A percentile compares a stretch with the other conserved stretches of the same genome.
Evolutionary conservation across 1,140 invertebrate species (phyloP).

Genomic region (Homarus americanus): DNA sequence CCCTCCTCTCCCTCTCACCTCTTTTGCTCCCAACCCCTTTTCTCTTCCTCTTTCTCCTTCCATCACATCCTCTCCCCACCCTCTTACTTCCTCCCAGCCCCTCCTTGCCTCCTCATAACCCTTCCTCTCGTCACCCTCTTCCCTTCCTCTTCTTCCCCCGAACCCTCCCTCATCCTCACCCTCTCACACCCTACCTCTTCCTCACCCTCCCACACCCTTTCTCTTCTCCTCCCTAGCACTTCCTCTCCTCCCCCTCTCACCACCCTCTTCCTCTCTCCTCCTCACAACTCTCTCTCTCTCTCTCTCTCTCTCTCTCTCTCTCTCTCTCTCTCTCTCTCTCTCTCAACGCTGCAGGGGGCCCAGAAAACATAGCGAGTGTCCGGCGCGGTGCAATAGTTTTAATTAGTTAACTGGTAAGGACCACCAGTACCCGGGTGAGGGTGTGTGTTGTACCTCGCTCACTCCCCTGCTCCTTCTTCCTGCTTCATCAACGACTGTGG

Average conservation of each 20-base stretch:
- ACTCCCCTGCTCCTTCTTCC: not conserved
- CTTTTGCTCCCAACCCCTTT: too few relatives aligned
- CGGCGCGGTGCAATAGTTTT: not conserved
- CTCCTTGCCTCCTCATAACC: too few relatives aligned
- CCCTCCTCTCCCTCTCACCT: too few relatives aligned
- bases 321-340: too few relatives aligned
- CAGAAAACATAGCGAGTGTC: not conserved
- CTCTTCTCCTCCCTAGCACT: not conserved
- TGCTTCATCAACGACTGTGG: not conserved
- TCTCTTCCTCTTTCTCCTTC: too few relatives aligned
- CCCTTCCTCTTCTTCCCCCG: too few relatives aligned
- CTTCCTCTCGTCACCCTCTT: too few relatives aligned
- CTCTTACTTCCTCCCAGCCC: too few relatives aligned
- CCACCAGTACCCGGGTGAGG: not conserved
- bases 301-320: not conserved
- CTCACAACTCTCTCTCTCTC: not conserved
- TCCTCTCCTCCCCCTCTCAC: not conserved
- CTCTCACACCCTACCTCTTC: too few relatives aligned
- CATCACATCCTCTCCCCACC: too few relatives aligned
- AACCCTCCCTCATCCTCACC: too few relatives aligned
- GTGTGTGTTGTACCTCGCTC: not conserved
- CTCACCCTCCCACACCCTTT: not conserved
- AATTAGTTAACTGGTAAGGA: constrained; percentile 2
- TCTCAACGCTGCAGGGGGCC: not conserved
- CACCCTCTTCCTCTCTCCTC: not conserved